Percentiles rank a stretch among this genome's conserved stretches.
phyloP scores from a whole-genome alignment of 2,113 vertebrate species.

The Turdus rufiventris region DNA sequence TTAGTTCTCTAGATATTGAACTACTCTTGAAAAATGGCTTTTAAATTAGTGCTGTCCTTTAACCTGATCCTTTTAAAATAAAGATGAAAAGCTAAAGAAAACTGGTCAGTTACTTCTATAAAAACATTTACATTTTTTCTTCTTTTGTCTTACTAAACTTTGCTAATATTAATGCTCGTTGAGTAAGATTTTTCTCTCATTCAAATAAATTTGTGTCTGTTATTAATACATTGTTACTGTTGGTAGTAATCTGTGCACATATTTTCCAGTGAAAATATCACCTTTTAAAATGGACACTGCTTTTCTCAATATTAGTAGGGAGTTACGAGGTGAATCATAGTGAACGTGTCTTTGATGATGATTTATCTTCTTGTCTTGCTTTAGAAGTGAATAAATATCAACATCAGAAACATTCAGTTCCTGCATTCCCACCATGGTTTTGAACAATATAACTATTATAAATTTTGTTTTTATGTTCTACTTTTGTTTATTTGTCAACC shows the following conservation, averaged over 20 bases:
- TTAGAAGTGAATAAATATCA: not conserved
- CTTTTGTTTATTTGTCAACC: not conserved
- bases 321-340: accelerated
- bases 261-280: not conserved
- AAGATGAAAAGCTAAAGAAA: not conserved
- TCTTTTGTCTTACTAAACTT: not conserved
- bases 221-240: not conserved
- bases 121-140: not conserved
- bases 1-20: not conserved
- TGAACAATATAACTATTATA: not conserved
- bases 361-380: not conserved
- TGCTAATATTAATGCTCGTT: not conserved
- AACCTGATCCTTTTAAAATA: not conserved
- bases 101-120: not conserved
- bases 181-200: not conserved
- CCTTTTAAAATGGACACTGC: not conserved
- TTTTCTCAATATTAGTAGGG: not conserved
- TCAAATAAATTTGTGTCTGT: not conserved
- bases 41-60: not conserved
- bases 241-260: not conserved
- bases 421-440: not conserved
- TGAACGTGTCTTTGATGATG: not conserved
- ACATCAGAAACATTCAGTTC: not conserved
- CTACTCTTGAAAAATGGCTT: accelerated
- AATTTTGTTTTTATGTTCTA: not conserved